phyloP scores from a whole-genome alignment of 2,888 invertebrate genomes.

The Tetanocera ferruginea region DNA sequence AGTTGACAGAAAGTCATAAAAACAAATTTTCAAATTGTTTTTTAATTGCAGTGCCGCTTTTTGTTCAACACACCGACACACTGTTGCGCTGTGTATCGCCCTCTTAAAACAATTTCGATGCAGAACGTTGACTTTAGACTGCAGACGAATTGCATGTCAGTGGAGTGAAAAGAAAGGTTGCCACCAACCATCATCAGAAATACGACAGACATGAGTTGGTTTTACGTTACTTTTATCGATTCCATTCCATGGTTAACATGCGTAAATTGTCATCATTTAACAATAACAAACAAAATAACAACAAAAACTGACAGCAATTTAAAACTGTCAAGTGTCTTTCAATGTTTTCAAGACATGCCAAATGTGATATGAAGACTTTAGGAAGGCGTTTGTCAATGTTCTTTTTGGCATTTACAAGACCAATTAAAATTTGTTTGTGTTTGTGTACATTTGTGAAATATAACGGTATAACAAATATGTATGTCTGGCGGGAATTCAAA shows the following conservation, averaged over 20 bases:
- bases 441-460: too few species aligned
- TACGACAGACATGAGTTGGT: not conserved
- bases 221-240: not conserved
- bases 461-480: too few species aligned
- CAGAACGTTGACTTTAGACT: not conserved
- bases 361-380: not conserved
- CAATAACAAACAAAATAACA: conserved; percentile 3
- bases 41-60: conserved; percentile 30
- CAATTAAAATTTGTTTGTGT: too few species aligned
- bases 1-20: conserved; percentile 30
- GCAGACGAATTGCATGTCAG: not conserved
- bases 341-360: not conserved
- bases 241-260: not conserved
- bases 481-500: too few species aligned
- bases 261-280: conserved; percentile 25
- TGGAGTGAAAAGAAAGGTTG: not conserved
- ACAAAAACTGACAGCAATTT: conserved; percentile 14
- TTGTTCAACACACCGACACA: not conserved
- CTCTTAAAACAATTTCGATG: not conserved
- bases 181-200: not conserved
- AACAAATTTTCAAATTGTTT: conserved; percentile 34
- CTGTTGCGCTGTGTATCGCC: not conserved
- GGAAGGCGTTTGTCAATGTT: not conserved
- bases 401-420: too few species aligned
- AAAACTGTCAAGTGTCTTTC: conserved; percentile 21